A percentile compares a stretch with the other conserved stretches of the same genome.
phyloP scores from a whole-genome alignment of 2,113 vertebrate species.

The Dicentrarchus labrax region DNA sequence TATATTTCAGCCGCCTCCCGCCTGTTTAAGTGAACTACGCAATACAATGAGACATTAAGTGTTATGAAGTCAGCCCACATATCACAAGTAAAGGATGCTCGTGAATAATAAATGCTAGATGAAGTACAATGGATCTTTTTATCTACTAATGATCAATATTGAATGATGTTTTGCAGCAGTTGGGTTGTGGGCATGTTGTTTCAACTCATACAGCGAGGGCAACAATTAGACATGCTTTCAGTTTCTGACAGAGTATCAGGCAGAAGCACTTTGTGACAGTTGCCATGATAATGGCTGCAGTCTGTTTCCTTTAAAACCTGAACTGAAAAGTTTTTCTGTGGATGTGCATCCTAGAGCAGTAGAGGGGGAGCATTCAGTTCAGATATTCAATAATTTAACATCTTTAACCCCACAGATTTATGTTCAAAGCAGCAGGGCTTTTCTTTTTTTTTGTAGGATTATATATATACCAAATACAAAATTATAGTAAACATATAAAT shows the following conservation, averaged over 20 bases:
- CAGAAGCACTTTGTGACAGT: conserved; percentile 11
- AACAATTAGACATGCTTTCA: conserved; percentile 44
- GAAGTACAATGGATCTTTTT: conserved; percentile 45
- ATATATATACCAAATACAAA: neutral
- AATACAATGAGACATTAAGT: neutral
- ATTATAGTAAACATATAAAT: too few relatives aligned
- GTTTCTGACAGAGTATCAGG: neutral
- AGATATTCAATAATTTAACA: conserved; percentile 1
- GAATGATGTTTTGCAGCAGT: conserved; percentile 55
- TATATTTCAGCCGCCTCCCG: neutral
- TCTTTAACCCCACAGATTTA: neutral
- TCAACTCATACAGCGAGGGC: conserved; percentile 12
- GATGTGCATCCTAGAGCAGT: neutral
- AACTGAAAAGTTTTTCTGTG: neutral
- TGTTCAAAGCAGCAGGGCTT: neutral
- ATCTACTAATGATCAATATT: conserved; percentile 59
- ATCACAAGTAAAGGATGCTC: conserved; percentile 2
- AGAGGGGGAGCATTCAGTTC: neutral
- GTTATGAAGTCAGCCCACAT: conserved; percentile 13
- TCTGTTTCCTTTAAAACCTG: neutral
- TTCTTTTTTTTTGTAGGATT: neutral
- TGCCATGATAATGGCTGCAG: neutral
- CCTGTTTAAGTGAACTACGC: conserved; percentile 23
- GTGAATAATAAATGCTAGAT: conserved; percentile 48
- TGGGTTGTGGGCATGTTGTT: conserved; percentile 11